Conservation (phyloP, 2,797 vertebrate genomes). For the Ctenochaetus hawaiiensis region DNA sequence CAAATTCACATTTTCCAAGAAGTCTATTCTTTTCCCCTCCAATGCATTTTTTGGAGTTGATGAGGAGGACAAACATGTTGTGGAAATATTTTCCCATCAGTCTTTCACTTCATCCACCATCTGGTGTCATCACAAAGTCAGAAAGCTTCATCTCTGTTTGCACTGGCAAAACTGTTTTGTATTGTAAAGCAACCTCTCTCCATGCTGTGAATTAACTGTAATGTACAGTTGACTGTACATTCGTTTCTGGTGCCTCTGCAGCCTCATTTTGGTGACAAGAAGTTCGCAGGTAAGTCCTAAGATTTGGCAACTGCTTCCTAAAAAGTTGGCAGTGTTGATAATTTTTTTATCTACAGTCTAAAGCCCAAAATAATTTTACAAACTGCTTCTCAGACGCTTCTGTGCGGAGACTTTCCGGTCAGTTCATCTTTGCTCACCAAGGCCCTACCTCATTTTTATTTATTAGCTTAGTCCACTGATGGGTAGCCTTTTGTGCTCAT, state of each 20-base stretch:
- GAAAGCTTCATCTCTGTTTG: slow-evolving; percentile 28
- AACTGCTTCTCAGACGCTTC: background rate
- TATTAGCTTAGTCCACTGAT: background rate
- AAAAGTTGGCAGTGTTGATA: background rate
- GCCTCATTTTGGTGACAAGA: background rate
- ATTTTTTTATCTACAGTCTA: too few species aligned
- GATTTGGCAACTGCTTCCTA: background rate
- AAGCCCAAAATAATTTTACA: background rate
- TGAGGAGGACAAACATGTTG: slow-evolving; percentile 36
- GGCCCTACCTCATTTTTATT: background rate
- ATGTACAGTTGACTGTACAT: background rate
- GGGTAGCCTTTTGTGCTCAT: background rate
- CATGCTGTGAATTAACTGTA: background rate
- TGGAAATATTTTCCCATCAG: slow-evolving; percentile 46
- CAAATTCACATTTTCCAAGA: slow-evolving; percentile 7
- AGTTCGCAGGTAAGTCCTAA: background rate
- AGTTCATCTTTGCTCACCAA: background rate
- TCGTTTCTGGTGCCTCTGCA: background rate
- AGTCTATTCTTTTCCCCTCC: background rate
- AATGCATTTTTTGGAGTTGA: slow-evolving; percentile 19
- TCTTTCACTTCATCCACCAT: slow-evolving; percentile 38
- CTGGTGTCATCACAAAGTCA: slow-evolving; percentile 42
- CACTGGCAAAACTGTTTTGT: slow-evolving; percentile 18
- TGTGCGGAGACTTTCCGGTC: background rate
- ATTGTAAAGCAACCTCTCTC: slow-evolving; percentile 5